A percentile compares a stretch with the other conserved stretches of the same genome.
Evolutionary conservation across 1,140 invertebrate genomes (phyloP).

Genomic region (Papilio polytes): DNA sequence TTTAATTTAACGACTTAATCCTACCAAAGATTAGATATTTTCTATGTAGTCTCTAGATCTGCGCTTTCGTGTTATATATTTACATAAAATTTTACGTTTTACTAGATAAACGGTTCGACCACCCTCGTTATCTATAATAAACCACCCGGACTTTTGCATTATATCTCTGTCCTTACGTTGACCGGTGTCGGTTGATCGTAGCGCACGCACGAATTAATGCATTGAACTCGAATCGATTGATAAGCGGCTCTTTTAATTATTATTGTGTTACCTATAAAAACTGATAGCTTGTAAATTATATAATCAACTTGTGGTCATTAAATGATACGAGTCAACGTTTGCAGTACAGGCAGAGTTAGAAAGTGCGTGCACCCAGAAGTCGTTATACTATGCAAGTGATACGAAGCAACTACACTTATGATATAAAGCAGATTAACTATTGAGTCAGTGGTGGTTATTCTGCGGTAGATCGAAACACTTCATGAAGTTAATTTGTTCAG

Average conservation of each 20-base stretch:
- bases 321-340: neutral
- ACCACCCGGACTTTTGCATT: neutral
- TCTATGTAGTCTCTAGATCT: no score
- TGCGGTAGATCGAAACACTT: no score
- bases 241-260: conserved; percentile 3
- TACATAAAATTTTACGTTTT: neutral
- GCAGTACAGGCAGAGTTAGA: no score
- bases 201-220: neutral
- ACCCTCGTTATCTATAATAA: conserved; percentile 13
- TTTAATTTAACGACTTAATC: no score
- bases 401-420: no score
- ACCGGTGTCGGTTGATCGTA: neutral
- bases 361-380: no score
- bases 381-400: no score
- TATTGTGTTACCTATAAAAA: neutral
- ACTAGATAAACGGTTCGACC: neutral
- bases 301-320: neutral
- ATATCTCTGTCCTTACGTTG: conserved; percentile 8
- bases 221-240: conserved; percentile 4
- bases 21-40: no score
- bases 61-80: neutral
- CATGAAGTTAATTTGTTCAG: no score
- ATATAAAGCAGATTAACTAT: no score
- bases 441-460: no score
- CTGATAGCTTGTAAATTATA: neutral